Base-by-base conservation (phyloP, 2,797 vertebrate genomes). In the Denticeps clupeoides region DNA sequence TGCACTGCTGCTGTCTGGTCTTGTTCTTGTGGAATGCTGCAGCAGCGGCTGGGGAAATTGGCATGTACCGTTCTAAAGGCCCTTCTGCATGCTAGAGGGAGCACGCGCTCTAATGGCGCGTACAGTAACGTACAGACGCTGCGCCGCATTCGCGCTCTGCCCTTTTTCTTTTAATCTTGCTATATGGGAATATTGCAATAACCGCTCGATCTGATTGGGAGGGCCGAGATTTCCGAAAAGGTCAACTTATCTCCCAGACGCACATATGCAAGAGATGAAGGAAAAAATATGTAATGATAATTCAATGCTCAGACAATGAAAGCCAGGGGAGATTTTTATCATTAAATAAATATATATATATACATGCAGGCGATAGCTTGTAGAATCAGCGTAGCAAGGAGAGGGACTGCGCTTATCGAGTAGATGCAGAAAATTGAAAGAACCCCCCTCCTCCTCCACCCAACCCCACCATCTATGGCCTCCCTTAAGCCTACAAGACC, bases 181-280 rank as follows among this genome's bases (percentile, higher is more conserved):
- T 66, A 70, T 69, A 65, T 64, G 78, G 68, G 72, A 83, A 84
- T 85, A 82, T 84, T 82, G 80, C 82, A 89, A 82, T 82, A 82
- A 84, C 64, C 68, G 59, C 73, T 84, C 75, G 75, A 82, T 85
- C 80, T 81, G 85, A 88, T 87, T 78, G 66, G 70, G 38, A 74
- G 82, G 75, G 67, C 76, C 83, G 82, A 90, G n/a, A n/a, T n/a
- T 86, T 89, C 83, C 64, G 55, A 79, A 89, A 92, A 92, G 87
- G 89, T 91, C 87, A 87, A 56, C 75, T 60, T 83, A 86, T 89
- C 84, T 87, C 77, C 65, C 70, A 73, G 78, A 72, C 19, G 16
- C 85, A 85, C 82, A 82, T 82, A 83, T 74, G 82, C 85, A 81
- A 56, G 82, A 73, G 12, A 51, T 46, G 51, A 46, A 75, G 81